Evolutionary conservation across 2,888 invertebrate species (phyloP).

Genomic region (Cryptosula pallasiana): DNA sequence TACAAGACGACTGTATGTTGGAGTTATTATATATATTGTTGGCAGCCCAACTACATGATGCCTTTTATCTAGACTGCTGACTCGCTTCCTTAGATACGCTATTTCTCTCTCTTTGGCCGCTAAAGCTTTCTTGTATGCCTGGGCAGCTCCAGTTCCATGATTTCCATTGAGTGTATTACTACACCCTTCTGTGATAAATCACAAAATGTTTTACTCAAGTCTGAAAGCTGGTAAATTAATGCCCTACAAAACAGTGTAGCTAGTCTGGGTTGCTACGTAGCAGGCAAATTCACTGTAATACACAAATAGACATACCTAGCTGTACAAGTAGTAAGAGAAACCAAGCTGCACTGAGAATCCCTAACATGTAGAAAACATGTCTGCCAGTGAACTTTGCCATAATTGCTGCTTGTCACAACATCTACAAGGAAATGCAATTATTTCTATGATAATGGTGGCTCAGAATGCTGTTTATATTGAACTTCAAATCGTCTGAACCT

Average conservation of each 20-base stretch:
- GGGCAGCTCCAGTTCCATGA: too few relatives aligned
- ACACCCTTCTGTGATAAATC: background rate
- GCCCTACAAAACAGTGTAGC: too few relatives aligned
- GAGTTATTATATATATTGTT: constrained; percentile 83
- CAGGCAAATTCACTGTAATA: background rate
- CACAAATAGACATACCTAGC: background rate
- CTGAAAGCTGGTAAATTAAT: too few relatives aligned
- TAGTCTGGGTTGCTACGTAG: background rate
- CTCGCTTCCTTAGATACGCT: background rate
- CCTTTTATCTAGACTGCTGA: background rate
- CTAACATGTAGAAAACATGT: background rate
- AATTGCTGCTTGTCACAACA: background rate
- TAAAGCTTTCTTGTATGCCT: background rate
- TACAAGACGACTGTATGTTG: constrained; percentile 78
- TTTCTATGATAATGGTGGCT: too few relatives aligned
- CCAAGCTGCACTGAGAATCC: background rate
- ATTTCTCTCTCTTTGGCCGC: constrained; percentile 7
- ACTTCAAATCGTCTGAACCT: too few relatives aligned
- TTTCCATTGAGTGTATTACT: background rate
- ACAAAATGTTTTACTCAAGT: too few relatives aligned
- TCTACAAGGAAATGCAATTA: too few relatives aligned
- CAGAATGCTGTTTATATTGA: too few relatives aligned
- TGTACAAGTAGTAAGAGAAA: background rate
- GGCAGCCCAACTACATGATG: constrained; percentile 52
- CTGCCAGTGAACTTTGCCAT: constrained; percentile 8